Evolutionary conservation across 2,113 vertebrate species (phyloP).

Genomic region (Nannobrachium achirus): DNA sequence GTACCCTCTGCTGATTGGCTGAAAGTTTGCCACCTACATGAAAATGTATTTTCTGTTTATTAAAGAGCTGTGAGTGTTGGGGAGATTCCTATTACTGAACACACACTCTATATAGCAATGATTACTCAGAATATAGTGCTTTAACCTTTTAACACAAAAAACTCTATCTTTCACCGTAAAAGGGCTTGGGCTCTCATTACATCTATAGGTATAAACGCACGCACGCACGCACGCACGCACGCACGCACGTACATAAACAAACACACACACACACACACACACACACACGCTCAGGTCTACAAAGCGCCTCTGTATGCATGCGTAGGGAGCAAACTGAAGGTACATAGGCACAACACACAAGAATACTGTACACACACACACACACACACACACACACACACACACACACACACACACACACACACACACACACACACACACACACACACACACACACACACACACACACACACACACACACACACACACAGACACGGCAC

Average conservation of each 20-base stretch:
- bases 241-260: slow-evolving; percentile 25
- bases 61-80: no score
- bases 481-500: not conserved
- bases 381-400: not conserved
- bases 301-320: not conserved
- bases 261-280: not conserved
- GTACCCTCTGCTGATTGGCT: not conserved
- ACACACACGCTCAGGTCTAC: not conserved
- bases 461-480: slow-evolving; percentile 7
- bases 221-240: no score
- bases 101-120: no score
- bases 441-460: not conserved
- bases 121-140: no score
- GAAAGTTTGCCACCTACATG: no score
- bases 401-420: slow-evolving; percentile 2
- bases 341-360: not conserved
- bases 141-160: no score
- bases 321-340: no score
- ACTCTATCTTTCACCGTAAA: no score
- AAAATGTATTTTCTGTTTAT: no score
- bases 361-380: not conserved
- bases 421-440: not conserved
- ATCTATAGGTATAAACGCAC: no score
- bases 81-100: no score
- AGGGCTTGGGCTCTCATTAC: no score